These are phyloP conservation scores for Sycophaga agraensis DNA, from an alignment of 1,140 invertebrate genomes.

Conservation along the genomic window DNA sequence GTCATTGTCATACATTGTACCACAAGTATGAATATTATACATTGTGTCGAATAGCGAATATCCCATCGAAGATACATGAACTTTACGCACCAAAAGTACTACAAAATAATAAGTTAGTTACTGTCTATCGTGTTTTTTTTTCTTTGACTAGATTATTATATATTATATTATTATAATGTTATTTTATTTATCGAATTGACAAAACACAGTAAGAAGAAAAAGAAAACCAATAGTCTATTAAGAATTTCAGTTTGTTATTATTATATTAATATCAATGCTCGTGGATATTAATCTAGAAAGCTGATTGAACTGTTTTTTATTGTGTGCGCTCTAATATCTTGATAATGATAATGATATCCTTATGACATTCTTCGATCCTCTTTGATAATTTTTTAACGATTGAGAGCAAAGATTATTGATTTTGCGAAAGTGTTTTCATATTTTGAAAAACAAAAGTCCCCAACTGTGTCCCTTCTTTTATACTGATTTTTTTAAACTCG, in stretches of 20 bases:
- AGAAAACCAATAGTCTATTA: neutral
- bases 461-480: neutral
- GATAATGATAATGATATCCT: slow-evolving; percentile 12
- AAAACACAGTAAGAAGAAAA: neutral
- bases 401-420: neutral
- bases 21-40: slow-evolving; percentile 16
- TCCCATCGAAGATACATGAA: slow-evolving; percentile 14
- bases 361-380: slow-evolving; percentile 2
- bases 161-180: neutral
- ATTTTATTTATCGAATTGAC: slow-evolving; percentile 22
- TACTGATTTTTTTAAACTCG: slow-evolving; percentile 30
- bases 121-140: slow-evolving; percentile 17
- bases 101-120: slow-evolving; percentile 20
- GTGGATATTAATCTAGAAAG: neutral
- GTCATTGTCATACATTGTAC: slow-evolving; percentile 17
- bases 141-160: slow-evolving; percentile 16
- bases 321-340: neutral
- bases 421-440: neutral
- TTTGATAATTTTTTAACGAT: slow-evolving; percentile 6
- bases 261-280: neutral
- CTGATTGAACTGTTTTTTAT: slow-evolving; percentile 1
- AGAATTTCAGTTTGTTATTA: neutral
- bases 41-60: slow-evolving; percentile 3
- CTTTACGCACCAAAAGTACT: slow-evolving; percentile 27
- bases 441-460: neutral